phyloP scores from a whole-genome alignment of 2,797 vertebrate genomes.

The Crotalus adamanteus region DNA sequence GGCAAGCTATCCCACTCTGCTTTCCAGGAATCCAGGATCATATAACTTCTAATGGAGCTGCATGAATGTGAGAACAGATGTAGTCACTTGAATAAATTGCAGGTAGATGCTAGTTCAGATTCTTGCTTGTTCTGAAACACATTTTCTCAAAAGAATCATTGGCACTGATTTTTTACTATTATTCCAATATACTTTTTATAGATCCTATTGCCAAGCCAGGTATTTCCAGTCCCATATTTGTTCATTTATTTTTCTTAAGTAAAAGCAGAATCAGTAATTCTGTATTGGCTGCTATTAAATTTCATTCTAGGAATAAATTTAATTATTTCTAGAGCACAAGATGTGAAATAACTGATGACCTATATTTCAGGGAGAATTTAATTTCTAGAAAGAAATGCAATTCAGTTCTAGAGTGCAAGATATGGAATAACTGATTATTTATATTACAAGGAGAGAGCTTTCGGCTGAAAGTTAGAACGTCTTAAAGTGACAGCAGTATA shows the following conservation, averaged over 20 bases:
- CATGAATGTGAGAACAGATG: not conserved
- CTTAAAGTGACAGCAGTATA: not conserved
- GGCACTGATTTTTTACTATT: not conserved
- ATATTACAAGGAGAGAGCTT: not conserved
- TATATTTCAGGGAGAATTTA: not conserved
- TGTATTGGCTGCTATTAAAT: not conserved
- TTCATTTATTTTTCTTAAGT: conserved; percentile 42
- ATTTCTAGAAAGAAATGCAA: not conserved
- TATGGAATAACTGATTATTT: not conserved
- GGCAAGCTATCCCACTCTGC: not conserved
- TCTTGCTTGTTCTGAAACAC: not conserved
- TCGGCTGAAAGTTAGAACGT: not conserved
- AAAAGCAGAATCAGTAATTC: conserved; percentile 12
- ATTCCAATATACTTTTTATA: not conserved
- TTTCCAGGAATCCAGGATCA: not conserved
- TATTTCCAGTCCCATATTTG: not conserved
- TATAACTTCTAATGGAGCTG: not conserved
- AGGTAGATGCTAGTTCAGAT: not conserved
- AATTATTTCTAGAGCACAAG: not conserved
- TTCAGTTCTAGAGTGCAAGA: not conserved
- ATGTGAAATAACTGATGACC: not conserved
- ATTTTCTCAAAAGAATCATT: not conserved
- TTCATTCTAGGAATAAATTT: not conserved
- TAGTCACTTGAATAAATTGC: not conserved
- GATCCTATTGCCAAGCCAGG: conserved; percentile 9